Percentiles rank a stretch among this genome's conserved stretches.
Conservation (phyloP, 2,888 invertebrate genomes). For the Leucoma salicis region DNA sequence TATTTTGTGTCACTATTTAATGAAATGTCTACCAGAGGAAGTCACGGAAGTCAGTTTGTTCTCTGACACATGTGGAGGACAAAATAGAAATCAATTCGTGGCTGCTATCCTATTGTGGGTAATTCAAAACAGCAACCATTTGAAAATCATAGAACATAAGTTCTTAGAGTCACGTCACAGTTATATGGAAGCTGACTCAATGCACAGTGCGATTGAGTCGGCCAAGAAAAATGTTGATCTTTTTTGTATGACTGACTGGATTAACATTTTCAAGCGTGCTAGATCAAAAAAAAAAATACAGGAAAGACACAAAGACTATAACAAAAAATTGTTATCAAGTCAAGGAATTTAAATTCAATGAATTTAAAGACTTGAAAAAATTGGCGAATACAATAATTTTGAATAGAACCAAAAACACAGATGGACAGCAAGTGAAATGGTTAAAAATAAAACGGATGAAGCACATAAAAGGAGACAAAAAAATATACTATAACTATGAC, state of each 20-base stretch:
- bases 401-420: background rate
- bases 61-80: too few relatives aligned
- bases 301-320: background rate
- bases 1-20: background rate
- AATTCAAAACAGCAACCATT: too few relatives aligned
- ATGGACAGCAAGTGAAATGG: background rate
- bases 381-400: background rate
- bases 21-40: background rate
- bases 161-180: too few relatives aligned
- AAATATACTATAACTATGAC: too few relatives aligned
- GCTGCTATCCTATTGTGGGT: too few relatives aligned
- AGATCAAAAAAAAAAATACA: background rate
- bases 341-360: background rate
- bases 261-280: background rate
- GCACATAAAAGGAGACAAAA: background rate
- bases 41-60: background rate
- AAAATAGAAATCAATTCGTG: too few relatives aligned
- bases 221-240: background rate
- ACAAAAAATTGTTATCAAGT: background rate
- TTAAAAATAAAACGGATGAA: background rate
- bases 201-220: too few relatives aligned
- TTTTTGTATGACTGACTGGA: background rate
- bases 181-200: too few relatives aligned
- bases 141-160: too few relatives aligned
- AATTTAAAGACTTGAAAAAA: background rate